phyloP scores from a whole-genome alignment of 2,113 vertebrate species.

The Brienomyrus longianalis region DNA sequence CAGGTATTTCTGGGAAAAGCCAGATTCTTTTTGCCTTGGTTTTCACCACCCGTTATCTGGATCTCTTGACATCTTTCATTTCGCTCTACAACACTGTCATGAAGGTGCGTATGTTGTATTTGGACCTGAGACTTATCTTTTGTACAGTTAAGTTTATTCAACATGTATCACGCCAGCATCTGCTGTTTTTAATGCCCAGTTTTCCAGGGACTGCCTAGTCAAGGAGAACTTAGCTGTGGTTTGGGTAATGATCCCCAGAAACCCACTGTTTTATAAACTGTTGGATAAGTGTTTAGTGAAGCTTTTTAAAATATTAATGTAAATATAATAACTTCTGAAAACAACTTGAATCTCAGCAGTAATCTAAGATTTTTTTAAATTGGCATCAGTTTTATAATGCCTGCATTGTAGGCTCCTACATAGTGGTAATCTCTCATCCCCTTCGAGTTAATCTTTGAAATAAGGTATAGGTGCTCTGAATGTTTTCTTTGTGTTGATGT shows the following conservation, averaged over 20 bases:
- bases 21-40: conserved; percentile 95
- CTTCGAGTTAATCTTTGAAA: not conserved
- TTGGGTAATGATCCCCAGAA: not conserved
- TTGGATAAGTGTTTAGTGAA: not conserved
- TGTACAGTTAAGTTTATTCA: not conserved
- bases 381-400: not conserved
- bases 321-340: not conserved
- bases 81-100: conserved; percentile 96
- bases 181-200: not conserved
- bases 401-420: not conserved
- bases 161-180: not conserved
- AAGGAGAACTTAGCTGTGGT: not conserved
- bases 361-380: not conserved
- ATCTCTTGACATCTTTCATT: conserved; percentile 95
- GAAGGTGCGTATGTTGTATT: conserved; percentile 70
- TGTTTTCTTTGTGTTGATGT: not conserved
- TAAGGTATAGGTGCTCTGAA: not conserved
- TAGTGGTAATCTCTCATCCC: not conserved
- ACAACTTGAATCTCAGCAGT: not conserved
- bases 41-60: conserved; percentile 97
- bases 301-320: not conserved
- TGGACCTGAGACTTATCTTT: not conserved
- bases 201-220: not conserved
- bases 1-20: conserved; percentile 98
- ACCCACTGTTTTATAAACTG: not conserved